phyloP scores from a whole-genome alignment of 2,888 invertebrate species.

The Amaurobius ferox region DNA sequence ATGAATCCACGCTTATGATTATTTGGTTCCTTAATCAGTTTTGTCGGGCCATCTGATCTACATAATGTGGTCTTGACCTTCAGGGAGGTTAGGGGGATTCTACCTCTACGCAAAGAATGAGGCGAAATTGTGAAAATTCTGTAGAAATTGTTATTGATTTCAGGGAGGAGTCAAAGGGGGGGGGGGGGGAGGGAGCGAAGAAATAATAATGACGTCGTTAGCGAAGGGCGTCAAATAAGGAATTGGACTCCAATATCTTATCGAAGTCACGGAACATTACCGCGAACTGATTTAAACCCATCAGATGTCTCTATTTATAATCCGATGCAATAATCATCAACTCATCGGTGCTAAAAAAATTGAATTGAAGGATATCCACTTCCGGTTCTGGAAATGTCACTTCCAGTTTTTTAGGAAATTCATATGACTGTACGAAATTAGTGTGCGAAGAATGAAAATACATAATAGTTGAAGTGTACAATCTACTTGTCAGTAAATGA shows the following conservation, averaged over 20 bases:
- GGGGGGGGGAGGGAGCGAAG: not conserved
- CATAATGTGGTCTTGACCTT: conserved; percentile 61
- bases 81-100: conserved; percentile 30
- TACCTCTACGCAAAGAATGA: conserved; percentile 32
- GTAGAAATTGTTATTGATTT: conserved; percentile 54
- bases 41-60: too few relatives aligned
- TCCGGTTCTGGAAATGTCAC: too few relatives aligned
- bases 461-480: too few relatives aligned
- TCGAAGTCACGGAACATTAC: not conserved
- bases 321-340: not conserved
- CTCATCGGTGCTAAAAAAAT: not conserved
- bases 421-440: too few relatives aligned
- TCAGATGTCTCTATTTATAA: not conserved
- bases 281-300: not conserved
- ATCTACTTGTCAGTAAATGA: too few relatives aligned
- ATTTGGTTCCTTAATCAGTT: too few relatives aligned
- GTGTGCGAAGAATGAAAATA: too few relatives aligned
- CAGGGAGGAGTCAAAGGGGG: conserved; percentile 15
- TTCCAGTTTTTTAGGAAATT: too few relatives aligned
- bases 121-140: conserved; percentile 50
- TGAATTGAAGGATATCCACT: too few relatives aligned
- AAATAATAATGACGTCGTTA: conserved; percentile 19
- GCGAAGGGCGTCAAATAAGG: conserved; percentile 29
- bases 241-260: not conserved
- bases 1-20: too few relatives aligned